Base-by-base conservation (phyloP, 2,113 vertebrate genomes). In the Cathartes aura region DNA sequence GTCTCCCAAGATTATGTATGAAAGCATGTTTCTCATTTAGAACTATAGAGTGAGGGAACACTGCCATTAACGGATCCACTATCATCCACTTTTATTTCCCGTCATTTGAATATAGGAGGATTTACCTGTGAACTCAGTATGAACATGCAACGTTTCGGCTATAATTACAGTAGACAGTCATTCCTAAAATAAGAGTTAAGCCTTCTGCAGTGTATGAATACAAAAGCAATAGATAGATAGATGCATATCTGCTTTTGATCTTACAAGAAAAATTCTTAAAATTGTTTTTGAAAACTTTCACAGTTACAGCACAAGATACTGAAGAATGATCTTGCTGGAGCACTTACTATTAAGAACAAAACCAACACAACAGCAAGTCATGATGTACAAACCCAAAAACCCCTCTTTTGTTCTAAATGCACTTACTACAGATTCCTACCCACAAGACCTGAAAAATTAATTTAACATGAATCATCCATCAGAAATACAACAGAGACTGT, bases 351-450 rank as follows among this genome's bases (percentile, higher is more conserved):
- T 5, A 11, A 47, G 38, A 91, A 66, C 15, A 32, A 89, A 82
- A 76, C 12, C 53, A 89, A 36, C 17, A 50, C 36, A 50, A 15
- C 17, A 82, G 34, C 20, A 40, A 85, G 30, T 62, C 18, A 23
- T 3, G 0, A 9, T 70, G 48, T 70, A 66, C 16, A 55, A 70
- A 73, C 26, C 59, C 8, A 0, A 56, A 47, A 19, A 2, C 1
- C 12, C 34, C 14, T 36, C 24, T 36, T 75, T 55, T 48, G 11
- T 52, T 72, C 40, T n/a, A 64, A 78, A 59, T 40, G 23, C 11
- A 59, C 47, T 84, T 67, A 43, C 40, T 75, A 59, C 20, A 48
- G 60, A 55, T 60, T 63, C 56, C 78, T 72, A 43, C 58, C 70
- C 38, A 20, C 5, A 16, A 52, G 27, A 75, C 27, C 36, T 48